Percentiles rank a stretch among this genome's conserved stretches.
Evolutionary conservation across 2,888 invertebrate genomes (phyloP).

Genomic region (Melanchra persicariae): DNA sequence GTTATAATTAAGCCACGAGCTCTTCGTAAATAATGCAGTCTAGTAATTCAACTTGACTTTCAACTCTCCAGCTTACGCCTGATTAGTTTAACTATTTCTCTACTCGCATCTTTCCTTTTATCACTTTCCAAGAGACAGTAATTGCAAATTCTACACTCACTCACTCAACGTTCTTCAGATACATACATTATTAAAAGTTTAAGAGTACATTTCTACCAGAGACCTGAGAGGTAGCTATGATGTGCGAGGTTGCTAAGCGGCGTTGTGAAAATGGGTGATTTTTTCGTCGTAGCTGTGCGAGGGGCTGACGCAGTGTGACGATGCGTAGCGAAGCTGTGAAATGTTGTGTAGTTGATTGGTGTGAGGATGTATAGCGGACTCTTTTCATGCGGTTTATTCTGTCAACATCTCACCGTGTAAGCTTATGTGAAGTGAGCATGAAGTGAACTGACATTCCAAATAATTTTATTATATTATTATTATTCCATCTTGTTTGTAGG

Average conservation of each 20-base stretch:
- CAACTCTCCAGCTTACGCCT: background rate
- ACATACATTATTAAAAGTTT: conserved; percentile 5
- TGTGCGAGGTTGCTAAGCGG: background rate
- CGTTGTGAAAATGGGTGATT: background rate
- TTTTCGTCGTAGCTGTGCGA: background rate
- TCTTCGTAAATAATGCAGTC: background rate
- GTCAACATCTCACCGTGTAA: no score
- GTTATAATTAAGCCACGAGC: background rate
- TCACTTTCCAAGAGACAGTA: background rate
- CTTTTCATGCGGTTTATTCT: no score
- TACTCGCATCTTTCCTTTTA: background rate
- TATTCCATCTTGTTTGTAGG: no score
- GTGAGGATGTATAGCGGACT: background rate
- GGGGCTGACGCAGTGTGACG: background rate
- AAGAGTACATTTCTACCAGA: background rate
- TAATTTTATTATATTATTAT: no score
- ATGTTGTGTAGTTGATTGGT: background rate
- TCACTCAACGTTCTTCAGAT: background rate
- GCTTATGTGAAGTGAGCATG: no score
- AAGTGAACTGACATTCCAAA: no score
- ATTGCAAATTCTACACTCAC: conserved; percentile 11
- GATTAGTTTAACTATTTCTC: background rate
- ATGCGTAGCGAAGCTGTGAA: background rate
- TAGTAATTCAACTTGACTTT: background rate
- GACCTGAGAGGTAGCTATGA: no score